phyloP scores from a whole-genome alignment of 2,797 vertebrate species.

The Acipenser ruthenus region DNA sequence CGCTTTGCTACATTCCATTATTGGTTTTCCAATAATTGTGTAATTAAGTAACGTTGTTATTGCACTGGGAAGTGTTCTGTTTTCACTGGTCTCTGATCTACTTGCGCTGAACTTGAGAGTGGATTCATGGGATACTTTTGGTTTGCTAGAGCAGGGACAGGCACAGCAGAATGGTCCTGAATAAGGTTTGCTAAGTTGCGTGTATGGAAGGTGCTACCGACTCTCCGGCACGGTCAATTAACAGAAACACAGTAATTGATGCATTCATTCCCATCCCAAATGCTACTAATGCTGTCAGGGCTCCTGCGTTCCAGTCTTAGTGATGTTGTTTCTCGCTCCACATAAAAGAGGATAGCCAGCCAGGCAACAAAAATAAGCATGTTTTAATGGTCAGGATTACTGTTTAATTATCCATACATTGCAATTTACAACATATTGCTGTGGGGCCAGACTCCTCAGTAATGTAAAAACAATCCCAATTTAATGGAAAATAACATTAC shows the following conservation, averaged over 20 bases:
- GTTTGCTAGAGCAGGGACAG: too few relatives aligned
- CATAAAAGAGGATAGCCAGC: conserved; percentile 32
- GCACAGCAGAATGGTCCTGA: neutral
- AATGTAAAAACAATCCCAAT: conserved; percentile 52
- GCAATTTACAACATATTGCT: conserved; percentile 87
- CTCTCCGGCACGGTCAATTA: conserved; percentile 19
- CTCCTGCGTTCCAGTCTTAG: conserved; percentile 27
- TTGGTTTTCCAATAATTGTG: conserved; percentile 20
- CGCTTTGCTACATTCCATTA: conserved; percentile 19
- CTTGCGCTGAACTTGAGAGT: too few relatives aligned
- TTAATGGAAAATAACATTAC: conserved; percentile 91
- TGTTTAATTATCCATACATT: conserved; percentile 77
- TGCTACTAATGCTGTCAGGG: too few relatives aligned
- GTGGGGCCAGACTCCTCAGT: conserved; percentile 71
- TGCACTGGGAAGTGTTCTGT: conserved; percentile 4
- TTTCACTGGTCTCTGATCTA: neutral
- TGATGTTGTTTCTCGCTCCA: conserved; percentile 31
- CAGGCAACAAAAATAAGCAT: conserved; percentile 64
- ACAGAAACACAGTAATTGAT: conserved; percentile 40
- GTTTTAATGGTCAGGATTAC: conserved; percentile 76
- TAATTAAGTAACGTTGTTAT: conserved; percentile 22
- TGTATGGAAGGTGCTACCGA: neutral
- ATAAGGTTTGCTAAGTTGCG: neutral
- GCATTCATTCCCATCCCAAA: conserved; percentile 16
- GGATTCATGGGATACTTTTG: too few relatives aligned